A percentile compares a stretch with the other conserved stretches of the same genome.
Evolutionary conservation across 1,140 invertebrate species (phyloP).

Genomic region (Drosophila miranda): DNA sequence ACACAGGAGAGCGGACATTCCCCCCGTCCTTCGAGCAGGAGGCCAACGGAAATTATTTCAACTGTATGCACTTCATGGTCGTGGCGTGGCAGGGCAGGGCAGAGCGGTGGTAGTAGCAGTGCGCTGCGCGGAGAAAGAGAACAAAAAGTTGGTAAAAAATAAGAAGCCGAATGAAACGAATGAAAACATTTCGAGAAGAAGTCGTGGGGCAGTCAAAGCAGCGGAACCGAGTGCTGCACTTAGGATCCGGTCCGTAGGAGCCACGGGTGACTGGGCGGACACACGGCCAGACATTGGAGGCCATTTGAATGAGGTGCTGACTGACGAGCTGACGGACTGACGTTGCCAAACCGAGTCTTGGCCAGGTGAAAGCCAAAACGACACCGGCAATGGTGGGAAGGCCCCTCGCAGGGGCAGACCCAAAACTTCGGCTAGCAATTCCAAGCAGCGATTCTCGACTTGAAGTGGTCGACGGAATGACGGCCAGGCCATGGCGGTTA

Average conservation of each 20-base stretch:
- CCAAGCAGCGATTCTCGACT: slow-evolving; percentile 62
- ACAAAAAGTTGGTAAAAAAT: slow-evolving; percentile 41
- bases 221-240: slow-evolving; percentile 64
- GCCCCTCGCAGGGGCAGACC: slow-evolving; percentile 27
- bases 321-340: slow-evolving; percentile 42
- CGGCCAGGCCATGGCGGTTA: slow-evolving; percentile 24
- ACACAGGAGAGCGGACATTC: slow-evolving; percentile 19
- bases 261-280: slow-evolving; percentile 14
- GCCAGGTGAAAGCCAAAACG: too few relatives aligned
- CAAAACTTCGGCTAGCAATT: slow-evolving; percentile 58
- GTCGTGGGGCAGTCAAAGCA: slow-evolving; percentile 42
- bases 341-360: slow-evolving; percentile 34
- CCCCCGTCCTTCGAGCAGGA: slow-evolving; percentile 9
- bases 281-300: slow-evolving; percentile 33
- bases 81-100: slow-evolving; percentile 30
- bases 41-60: slow-evolving; percentile 77
- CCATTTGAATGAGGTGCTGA: slow-evolving; percentile 80
- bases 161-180: slow-evolving; percentile 34
- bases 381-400: slow-evolving; percentile 30
- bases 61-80: slow-evolving; percentile 73
- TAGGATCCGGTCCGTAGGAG: slow-evolving; percentile 38
- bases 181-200: slow-evolving; percentile 71
- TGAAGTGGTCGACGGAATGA: slow-evolving; percentile 52
- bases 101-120: slow-evolving; percentile 16
- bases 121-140: slow-evolving; percentile 14